Conservation (phyloP, 2,888 invertebrate genomes). For the Scaptomyza flava region DNA sequence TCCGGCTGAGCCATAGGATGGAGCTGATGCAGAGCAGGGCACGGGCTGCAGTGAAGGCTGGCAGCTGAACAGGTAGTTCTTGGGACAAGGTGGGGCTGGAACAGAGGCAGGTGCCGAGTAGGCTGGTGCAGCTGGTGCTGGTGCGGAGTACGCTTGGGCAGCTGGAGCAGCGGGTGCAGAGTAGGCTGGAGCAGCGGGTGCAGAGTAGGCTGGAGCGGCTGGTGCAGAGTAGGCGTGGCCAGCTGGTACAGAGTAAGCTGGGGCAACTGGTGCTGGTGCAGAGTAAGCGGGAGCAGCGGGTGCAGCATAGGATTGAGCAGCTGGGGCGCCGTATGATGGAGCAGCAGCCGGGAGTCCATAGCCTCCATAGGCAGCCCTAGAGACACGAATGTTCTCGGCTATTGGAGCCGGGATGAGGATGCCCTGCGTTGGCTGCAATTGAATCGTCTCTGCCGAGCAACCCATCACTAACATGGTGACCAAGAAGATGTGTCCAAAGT, state of each 20-base stretch:
- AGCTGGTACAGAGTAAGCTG: slow-evolving; percentile 34
- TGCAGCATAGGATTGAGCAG: slow-evolving; percentile 41
- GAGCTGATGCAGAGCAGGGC: slow-evolving; percentile 70
- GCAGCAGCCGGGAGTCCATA: slow-evolving; percentile 53
- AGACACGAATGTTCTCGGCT: slow-evolving; percentile 75
- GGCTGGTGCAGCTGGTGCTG: slow-evolving; percentile 50
- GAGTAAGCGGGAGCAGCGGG: slow-evolving; percentile 52
- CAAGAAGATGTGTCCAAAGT: slow-evolving; percentile 52
- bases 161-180: slow-evolving; percentile 49
- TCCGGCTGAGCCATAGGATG: slow-evolving; percentile 70
- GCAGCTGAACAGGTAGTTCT: slow-evolving; percentile 81
- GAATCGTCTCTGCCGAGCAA: slow-evolving; percentile 67
- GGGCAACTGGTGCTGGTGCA: slow-evolving; percentile 32
- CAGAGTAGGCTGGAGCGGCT: slow-evolving; percentile 49
- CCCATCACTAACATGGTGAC: slow-evolving; percentile 46
- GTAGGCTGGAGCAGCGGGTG: slow-evolving; percentile 46
- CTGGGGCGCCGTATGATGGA: slow-evolving; percentile 43
- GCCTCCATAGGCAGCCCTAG: slow-evolving; percentile 66
- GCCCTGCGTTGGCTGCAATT: slow-evolving; percentile 77
- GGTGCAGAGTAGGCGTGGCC: slow-evolving; percentile 37
- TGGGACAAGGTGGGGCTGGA: slow-evolving; percentile 78
- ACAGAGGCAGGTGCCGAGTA: slow-evolving; percentile 49
- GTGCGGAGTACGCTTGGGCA: slow-evolving; percentile 53
- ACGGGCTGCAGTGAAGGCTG: slow-evolving; percentile 78
- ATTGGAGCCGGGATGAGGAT: slow-evolving; percentile 81